Conservation (phyloP, 2,113 vertebrate genomes). For the Bungarus multicinctus region DNA sequence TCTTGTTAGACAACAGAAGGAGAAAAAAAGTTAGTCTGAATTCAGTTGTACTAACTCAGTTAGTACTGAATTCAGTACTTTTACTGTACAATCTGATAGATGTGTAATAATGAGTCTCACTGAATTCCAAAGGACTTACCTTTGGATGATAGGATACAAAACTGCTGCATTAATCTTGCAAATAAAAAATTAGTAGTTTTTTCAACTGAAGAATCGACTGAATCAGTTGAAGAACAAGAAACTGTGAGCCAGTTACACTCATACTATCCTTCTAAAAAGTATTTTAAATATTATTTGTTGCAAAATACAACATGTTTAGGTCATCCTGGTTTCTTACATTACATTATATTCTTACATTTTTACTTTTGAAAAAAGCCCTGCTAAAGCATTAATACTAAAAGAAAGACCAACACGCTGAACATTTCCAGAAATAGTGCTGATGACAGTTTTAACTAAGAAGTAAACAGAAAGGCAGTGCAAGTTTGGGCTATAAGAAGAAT, state of each 20-base stretch:
- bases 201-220: not conserved
- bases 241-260: not conserved
- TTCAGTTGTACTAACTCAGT: not conserved
- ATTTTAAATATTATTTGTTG: not conserved
- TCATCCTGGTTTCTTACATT: not conserved
- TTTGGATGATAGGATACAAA: not conserved
- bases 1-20: not conserved
- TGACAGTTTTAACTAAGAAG: constrained; percentile 34
- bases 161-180: not conserved
- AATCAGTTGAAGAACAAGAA: not conserved
- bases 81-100: not conserved
- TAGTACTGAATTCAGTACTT: not conserved
- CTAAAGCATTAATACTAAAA: not conserved
- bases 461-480: constrained; percentile 67
- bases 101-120: not conserved
- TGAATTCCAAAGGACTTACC: not conserved
- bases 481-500: constrained; percentile 44
- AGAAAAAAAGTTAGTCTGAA: not conserved
- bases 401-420: not conserved
- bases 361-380: not conserved
- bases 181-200: not conserved
- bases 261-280: constrained; percentile 8
- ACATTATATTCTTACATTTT: not conserved
- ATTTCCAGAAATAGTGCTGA: constrained; percentile 47
- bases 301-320: not conserved